These are phyloP conservation scores for Melanotaenia parkinsoni DNA, from an alignment of 2,797 vertebrate species.

Conservation along the genomic window DNA sequence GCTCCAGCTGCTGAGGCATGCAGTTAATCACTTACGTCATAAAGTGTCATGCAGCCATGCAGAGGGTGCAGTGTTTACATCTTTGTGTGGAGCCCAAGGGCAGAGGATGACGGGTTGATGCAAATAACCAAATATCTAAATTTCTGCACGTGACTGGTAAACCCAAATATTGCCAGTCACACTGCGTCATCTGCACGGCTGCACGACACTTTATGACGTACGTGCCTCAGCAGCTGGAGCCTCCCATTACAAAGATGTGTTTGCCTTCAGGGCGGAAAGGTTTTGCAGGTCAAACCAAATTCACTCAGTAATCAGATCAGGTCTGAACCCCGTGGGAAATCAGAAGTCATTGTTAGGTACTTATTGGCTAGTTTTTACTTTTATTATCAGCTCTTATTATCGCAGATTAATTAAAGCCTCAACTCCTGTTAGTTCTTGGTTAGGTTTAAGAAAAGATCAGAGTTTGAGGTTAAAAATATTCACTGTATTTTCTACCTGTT, in stretches of 20 bases:
- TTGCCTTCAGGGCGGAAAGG: not conserved
- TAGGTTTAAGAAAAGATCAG: no score
- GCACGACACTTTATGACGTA: not conserved
- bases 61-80: not conserved
- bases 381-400: not conserved
- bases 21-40: no score
- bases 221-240: not conserved
- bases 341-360: not conserved
- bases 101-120: not conserved
- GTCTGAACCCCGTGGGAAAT: not conserved
- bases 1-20: no score
- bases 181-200: not conserved
- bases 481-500: no score
- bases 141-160: not conserved
- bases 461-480: no score
- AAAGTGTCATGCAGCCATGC: no score
- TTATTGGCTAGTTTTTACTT: not conserved
- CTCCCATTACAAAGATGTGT: not conserved
- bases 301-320: not conserved
- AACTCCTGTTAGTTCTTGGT: no score
- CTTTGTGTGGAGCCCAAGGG: not conserved
- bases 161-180: not conserved
- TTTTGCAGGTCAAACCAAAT: not conserved
- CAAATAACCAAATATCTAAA: not conserved
- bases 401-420: no score